Base-by-base conservation (phyloP, 2,797 vertebrate species). In the Borostomias antarcticus region DNA sequence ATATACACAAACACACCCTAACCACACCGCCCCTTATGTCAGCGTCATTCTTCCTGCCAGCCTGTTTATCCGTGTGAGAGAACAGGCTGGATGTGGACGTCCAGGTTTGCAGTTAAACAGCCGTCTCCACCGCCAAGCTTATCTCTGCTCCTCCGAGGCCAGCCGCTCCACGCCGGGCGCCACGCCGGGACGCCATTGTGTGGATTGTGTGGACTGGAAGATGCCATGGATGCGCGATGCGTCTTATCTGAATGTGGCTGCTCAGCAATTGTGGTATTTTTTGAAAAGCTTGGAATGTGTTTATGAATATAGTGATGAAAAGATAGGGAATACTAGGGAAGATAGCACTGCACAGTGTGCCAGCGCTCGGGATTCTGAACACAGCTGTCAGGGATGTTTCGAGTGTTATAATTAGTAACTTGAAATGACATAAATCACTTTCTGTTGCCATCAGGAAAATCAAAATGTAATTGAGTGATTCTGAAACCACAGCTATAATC, bases 191-290 rank as follows among this genome's bases (percentile, higher is more conserved):
- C n/a, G n/a, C n/a, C n/a, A n/a, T n/a, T n/a, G n/a, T n/a, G 43
- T 1, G 56, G 35, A n/a, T 60, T 51, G 74, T 79, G 68, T 73
- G 64, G 60, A 48, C 67, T n/a, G 63, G 0, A 23, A 76, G 68
- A 47, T 73, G 78, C 82, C 81, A 82, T 78, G 62, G 68, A 54
- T 11, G 73, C 77, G 62, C 19, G 59, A 70, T 58, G 62, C 4
- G 60, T 19, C 2, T 1, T 10, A 3, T 28, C 50, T 15, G 57
- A 37, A 58, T 58, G 10, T 58, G 57, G 21, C 10, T 29, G 19
- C 73, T 85, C 78, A 82, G 78, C 80, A 79, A 48, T 82, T 83
- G 64, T 69, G 56, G n/a, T 48, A 73, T n/a, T 76, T 73, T 68
- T 64, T 61, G 40, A 45, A 45, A 17, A 45, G 40, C 15, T 45